Conservation (phyloP, 2,113 vertebrate species). For the Oxygymnocypris stewartii region DNA sequence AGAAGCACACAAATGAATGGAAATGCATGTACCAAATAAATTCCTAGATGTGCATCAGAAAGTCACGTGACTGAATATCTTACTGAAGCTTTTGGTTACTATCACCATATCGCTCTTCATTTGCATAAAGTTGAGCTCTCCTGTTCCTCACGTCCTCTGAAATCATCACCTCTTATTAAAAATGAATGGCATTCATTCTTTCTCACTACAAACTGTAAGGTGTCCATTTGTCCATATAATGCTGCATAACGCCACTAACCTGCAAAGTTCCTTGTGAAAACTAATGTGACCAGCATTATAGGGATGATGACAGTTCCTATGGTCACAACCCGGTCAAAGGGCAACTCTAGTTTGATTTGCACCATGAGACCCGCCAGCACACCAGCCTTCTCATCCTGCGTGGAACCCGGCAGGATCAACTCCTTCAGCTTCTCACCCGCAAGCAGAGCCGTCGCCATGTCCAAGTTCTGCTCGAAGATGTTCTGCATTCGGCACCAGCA, state of each 20-base stretch:
- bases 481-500: slow-evolving; percentile 86
- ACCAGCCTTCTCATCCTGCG: slow-evolving; percentile 91
- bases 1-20: not conserved
- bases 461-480: slow-evolving; percentile 95
- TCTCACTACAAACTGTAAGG: not conserved
- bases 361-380: slow-evolving; percentile 90
- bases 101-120: not conserved
- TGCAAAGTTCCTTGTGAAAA: slow-evolving; percentile 98
- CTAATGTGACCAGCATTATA: slow-evolving; percentile 94
- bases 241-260: slow-evolving; percentile 77
- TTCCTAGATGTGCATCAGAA: not conserved
- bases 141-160: not conserved
- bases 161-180: not conserved
- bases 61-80: not conserved
- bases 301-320: slow-evolving; percentile 98
- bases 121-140: not conserved
- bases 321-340: slow-evolving; percentile 95
- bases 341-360: slow-evolving; percentile 95
- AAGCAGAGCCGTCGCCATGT: slow-evolving; percentile 98
- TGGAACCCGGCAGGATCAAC: slow-evolving; percentile 91
- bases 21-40: not conserved
- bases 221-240: not conserved
- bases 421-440: slow-evolving; percentile 98
- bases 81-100: not conserved
- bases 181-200: not conserved